A percentile compares a stretch with the other conserved stretches of the same genome.
These are phyloP conservation scores for Theristicus caerulescens DNA, from an alignment of 2,113 vertebrate genomes.

Conservation along the genomic window DNA sequence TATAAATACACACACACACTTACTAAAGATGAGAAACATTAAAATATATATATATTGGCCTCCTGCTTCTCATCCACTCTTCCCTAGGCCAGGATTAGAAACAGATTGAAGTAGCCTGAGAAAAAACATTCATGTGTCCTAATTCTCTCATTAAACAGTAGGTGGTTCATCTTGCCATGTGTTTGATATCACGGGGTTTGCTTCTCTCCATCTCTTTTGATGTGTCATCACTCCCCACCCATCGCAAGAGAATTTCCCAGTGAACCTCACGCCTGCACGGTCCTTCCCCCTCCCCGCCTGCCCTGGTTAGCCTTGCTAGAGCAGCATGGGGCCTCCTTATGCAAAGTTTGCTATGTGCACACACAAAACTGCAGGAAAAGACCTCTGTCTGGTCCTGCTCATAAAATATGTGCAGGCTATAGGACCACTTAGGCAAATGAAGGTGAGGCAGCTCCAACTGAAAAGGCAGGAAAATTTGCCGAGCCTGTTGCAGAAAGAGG, in stretches of 20 bases:
- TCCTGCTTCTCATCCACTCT: slow-evolving; percentile 1
- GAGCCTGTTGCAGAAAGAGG: background rate
- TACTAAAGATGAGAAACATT: slow-evolving; percentile 1
- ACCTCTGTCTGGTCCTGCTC: background rate
- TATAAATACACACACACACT: background rate
- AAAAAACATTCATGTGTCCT: background rate
- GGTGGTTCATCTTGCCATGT: background rate
- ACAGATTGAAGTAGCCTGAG: slow-evolving; percentile 35
- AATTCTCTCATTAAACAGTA: background rate
- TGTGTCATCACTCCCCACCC: background rate
- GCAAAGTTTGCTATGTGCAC: background rate
- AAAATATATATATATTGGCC: background rate
- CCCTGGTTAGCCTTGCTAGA: background rate
- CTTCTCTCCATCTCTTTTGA: background rate
- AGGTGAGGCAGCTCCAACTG: background rate
- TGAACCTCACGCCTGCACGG: background rate
- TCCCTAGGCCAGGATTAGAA: background rate
- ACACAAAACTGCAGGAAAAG: background rate
- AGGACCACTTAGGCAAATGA: background rate
- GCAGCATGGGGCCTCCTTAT: background rate
- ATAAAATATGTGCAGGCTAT: fast-evolving
- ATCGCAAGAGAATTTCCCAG: background rate
- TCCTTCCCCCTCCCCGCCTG: background rate
- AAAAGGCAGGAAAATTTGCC: background rate
- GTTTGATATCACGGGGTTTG: background rate